Evolutionary conservation across 1,140 invertebrate species (phyloP), one percentile per base, ranked within the genome.

Genomic region (Acromyrmex echinatior): DNA sequence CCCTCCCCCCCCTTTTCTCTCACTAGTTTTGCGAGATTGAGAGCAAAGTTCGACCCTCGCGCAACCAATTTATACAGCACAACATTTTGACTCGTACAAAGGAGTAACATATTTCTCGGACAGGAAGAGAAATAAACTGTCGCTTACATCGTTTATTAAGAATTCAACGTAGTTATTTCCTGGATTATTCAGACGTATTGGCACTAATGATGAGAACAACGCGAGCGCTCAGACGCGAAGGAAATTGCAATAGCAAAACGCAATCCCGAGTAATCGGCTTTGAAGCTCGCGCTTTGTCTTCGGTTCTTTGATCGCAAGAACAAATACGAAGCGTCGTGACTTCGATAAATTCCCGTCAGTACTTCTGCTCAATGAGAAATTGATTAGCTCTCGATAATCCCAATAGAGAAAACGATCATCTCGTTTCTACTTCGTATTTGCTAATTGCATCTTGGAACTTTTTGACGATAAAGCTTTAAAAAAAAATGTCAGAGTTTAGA

Each of bases 211-310:
- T 6, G 66, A 31, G 74, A 79, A 25, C 53, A 74, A 84, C 74
- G 65, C 45, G 58, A 39, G 60, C 49, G 49, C 31, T 68, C 14
- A 39, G 62, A 62, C n/a, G 12, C 31, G 10, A 51, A 87, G 81
- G 58, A 86, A 90, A 90, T 87, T 87, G 88, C 85, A 53, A 84
- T 70, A 60, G 53, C 78, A 82, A 77, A 76, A 89, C 76, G 56
- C 62, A 76, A 51, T 70, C 66, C 18, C 14, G 53, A 80, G 74
- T 90, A 90, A 90, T 90, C 89, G 86, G 78, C 88, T 87, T 84
- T 74, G 77, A 60, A 65, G 70, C 70, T 88, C 56, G 53, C 76
- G 77, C 86, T 90, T 90, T 90, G 89, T 87, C 85, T 84, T 90
- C 66, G 78, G 53, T 60, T 63, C 88, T 90, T 90, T 89, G 85